Evolutionary conservation across 1,140 invertebrate genomes (phyloP).

Genomic region (Scaptomyza hsui): DNA sequence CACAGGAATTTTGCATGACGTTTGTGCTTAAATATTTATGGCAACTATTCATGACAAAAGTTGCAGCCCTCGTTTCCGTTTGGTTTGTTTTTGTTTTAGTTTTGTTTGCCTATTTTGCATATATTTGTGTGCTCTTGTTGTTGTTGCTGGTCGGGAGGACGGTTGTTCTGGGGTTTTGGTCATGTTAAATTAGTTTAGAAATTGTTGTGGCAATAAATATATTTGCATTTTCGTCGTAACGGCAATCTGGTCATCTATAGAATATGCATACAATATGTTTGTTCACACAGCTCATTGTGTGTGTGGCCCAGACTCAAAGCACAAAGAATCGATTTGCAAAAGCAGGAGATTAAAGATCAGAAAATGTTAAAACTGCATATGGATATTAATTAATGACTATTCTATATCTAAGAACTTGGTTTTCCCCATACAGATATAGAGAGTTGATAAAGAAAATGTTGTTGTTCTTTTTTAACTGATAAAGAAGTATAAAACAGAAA

Average conservation of each 20-base stretch:
- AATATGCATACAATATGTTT: slow-evolving; percentile 55
- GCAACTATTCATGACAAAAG: slow-evolving; percentile 40
- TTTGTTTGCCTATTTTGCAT: slow-evolving; percentile 60
- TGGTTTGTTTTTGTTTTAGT: slow-evolving; percentile 53
- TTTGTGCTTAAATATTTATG: slow-evolving; percentile 41
- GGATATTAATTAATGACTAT: neutral
- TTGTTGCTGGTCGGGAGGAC: neutral
- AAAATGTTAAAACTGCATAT: neutral
- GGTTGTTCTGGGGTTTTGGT: neutral
- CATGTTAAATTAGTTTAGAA: slow-evolving; percentile 71
- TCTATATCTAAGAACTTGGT: neutral
- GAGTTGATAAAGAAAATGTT: too few species aligned
- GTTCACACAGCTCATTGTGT: slow-evolving; percentile 13
- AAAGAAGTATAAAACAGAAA: too few species aligned
- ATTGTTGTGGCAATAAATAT: slow-evolving; percentile 73
- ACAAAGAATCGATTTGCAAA: neutral
- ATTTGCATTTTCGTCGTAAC: slow-evolving; percentile 58
- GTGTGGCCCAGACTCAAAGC: neutral
- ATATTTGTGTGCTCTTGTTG: slow-evolving; percentile 31
- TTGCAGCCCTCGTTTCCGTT: slow-evolving; percentile 41
- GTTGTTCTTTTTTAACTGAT: too few species aligned
- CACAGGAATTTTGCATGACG: slow-evolving; percentile 35
- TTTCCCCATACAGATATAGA: too few species aligned
- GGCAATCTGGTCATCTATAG: slow-evolving; percentile 31
- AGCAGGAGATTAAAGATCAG: neutral